Evolutionary conservation across 2,888 invertebrate genomes (phyloP), one percentile per base, ranked within the genome.

Genomic region (Temnothorax ravouxi): DNA sequence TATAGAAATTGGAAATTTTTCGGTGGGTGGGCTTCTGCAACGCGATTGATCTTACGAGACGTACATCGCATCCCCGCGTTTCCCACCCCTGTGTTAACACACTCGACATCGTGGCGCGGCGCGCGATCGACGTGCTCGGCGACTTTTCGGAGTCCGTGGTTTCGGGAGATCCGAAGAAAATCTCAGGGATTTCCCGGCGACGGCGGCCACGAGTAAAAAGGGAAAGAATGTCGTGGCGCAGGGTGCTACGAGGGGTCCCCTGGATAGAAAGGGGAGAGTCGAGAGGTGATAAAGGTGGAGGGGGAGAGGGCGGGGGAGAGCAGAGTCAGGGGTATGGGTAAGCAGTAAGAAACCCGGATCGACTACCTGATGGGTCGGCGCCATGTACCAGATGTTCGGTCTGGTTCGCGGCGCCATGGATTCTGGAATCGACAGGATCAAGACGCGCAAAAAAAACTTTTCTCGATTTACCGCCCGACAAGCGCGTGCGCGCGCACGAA

Each of bases 381-480:
- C 87, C 89, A 62, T 85, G 88, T 90, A 89, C 86, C 90, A 90
- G 88, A 90, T 90, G 90, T 88, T 89, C 85, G 59, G 67, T 72
- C 84, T 88, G 86, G 71, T 86, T 87, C 72, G 66, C 82, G 44
- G 72, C 79, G 56, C 87, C 87, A 81, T 85, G 84, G 86, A 87
- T 91, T 86, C 83, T 87, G 75, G 76, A 87, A 85, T 89, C 86
- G 91, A 90, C 89, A 87, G 86, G 67, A 84, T 66, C 84, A 54
- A 75, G 67, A 69, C 38, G 21, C 61, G 86, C 41, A 79, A 66
- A 41, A 66, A 41, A 83, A 88, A 83, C 81, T 87, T 88, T 89
- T 89, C 88, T 89, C 89, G 84, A 84, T 84, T 89, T 86, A 85
- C 86, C 83, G 79, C 76, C 83, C 76, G 89, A 86, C 74, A 72